Evolutionary conservation across 2,113 vertebrate species (phyloP).

Genomic region (Pandion haliaetus): DNA sequence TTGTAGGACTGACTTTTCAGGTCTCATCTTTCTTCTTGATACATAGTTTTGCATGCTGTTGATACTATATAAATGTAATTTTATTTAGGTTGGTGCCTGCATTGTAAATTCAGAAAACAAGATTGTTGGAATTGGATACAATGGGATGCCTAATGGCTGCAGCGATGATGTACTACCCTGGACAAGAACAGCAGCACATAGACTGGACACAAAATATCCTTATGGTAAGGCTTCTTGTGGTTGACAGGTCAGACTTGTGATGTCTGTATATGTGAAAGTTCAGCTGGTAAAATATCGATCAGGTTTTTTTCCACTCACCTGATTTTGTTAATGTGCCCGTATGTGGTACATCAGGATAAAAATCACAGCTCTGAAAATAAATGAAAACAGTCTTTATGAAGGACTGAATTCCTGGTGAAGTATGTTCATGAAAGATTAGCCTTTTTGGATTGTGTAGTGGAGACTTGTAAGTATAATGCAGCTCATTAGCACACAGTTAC

Average conservation of each 20-base stretch:
- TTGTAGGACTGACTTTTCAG: neutral
- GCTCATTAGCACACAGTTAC: neutral
- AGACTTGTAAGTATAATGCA: neutral
- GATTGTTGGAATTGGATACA: constrained; percentile 97
- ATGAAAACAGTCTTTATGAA: neutral
- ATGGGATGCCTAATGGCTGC: constrained; percentile 94
- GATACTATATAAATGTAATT: neutral
- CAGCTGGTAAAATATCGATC: neutral
- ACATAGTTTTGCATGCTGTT: neutral
- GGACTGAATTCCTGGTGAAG: neutral
- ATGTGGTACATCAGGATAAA: neutral
- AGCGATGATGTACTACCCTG: constrained; percentile 81
- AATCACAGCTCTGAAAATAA: neutral
- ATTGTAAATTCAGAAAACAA: constrained; percentile 97
- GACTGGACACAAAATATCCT: constrained; percentile 86
- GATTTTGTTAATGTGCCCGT: neutral
- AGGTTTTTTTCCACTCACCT: neutral
- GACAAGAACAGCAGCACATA: constrained; percentile 72
- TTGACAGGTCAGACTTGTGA: neutral
- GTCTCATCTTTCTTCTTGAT: neutral
- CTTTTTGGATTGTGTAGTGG: neutral
- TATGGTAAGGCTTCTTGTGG: constrained; percentile 77
- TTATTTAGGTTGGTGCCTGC: constrained; percentile 89
- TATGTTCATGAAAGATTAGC: neutral
- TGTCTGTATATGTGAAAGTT: neutral